Evolutionary conservation across 2,797 vertebrate species (phyloP), one percentile per base, ranked within the genome.

Genomic region (Adelosebastes latens): DNA sequence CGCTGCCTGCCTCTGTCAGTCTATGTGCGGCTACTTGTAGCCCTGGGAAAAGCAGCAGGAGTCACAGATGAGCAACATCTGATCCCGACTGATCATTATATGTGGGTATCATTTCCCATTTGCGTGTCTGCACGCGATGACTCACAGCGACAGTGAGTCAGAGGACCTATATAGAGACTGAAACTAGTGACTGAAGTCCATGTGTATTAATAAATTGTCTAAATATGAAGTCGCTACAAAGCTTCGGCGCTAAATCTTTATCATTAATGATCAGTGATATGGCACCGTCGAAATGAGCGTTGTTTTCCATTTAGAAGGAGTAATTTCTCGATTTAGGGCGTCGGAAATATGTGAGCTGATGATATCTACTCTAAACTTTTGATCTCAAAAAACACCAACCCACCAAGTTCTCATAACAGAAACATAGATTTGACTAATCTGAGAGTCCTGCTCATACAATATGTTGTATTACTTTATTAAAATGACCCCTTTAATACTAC

Each of bases 61-160:
- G 87, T 85, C 81, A 74, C 86, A 88, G 77, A 89, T 73, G 81
- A 88, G 79, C 79, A 90, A 71, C 89, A 86, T 89, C 78, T 90
- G 87, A 93, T 89, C 80, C 87, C 10, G 20, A 36, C 71, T 83
- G 39, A 87, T 89, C 63, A 75, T 85, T 74, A 69, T 75, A 59
- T 72, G 72, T 73, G 66, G 66, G 84, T 83, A 88, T 93, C 81
- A 68, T 78, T 90, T 90, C 79, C 66, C 42, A 79, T 86, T 89
- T 87, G 80, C 80, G 46, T 86, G 88, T 61, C 62, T 77, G 79
- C 55, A 53, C 42, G 80, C 13, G 2, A 84, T 88, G 83, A 92
- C 77, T 92, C 89, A 91, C 22, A 22, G 53, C n/a, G 81, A 66
- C 72, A 79, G 69, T 80, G 84, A 82, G 55, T 84, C 79, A 80